phyloP scores from a whole-genome alignment of 92 coral and sea anemone species.

The Metridium senile region DNA sequence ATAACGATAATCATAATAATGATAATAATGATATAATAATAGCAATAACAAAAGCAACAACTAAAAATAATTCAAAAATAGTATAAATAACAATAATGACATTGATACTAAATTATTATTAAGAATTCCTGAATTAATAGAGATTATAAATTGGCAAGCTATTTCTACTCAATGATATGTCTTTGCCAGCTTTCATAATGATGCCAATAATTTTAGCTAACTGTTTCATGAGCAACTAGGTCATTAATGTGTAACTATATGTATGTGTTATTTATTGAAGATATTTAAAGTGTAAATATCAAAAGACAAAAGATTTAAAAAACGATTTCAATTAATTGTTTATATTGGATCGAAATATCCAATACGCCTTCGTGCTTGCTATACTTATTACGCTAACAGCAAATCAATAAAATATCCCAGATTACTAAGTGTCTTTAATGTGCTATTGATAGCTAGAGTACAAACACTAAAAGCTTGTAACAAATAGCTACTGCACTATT shows the following conservation, averaged over 20 bases:
- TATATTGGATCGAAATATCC: not conserved
- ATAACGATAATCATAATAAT: not conserved
- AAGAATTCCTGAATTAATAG: not conserved
- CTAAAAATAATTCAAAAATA: not conserved
- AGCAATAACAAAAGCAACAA: not conserved
- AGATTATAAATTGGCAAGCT: too few species aligned
- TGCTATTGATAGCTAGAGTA: too few species aligned
- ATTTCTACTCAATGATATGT: too few species aligned
- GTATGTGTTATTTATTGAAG: not conserved
- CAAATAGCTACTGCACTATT: too few species aligned
- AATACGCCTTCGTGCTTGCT: too few species aligned
- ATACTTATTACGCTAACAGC: too few species aligned
- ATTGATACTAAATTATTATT: not conserved
- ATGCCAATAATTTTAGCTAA: too few species aligned
- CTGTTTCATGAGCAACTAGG: not conserved
- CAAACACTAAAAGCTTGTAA: too few species aligned
- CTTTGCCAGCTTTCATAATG: too few species aligned
- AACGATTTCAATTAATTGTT: not conserved
- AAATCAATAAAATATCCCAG: too few species aligned
- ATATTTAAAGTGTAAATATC: slow-evolving; percentile 1
- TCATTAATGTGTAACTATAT: not conserved
- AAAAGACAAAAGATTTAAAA: not conserved
- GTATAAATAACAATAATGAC: not conserved
- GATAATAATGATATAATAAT: not conserved
- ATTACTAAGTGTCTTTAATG: too few species aligned